Conservation (phyloP, 2,113 vertebrate genomes). For the Nannobrachium achirus region DNA sequence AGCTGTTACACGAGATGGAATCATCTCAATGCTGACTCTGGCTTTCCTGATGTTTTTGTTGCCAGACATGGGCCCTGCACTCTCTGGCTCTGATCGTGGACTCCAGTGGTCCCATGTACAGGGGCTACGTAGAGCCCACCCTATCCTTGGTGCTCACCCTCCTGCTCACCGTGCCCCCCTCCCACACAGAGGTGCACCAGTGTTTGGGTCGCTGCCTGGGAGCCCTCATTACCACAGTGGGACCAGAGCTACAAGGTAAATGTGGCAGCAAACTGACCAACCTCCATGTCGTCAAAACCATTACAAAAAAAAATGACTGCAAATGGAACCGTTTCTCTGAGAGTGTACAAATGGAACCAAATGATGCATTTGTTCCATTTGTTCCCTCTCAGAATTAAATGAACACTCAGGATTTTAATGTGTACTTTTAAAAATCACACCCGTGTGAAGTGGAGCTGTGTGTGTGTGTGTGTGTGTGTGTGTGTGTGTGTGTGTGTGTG, state of each 20-base stretch:
- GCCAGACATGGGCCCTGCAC: conserved; percentile 96
- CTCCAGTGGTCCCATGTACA: conserved; percentile 98
- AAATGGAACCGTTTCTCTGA: too few relatives aligned
- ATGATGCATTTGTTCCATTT: too few relatives aligned
- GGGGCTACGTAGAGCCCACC: conserved; percentile 96
- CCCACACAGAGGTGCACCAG: conserved; percentile 97
- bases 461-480: too few relatives aligned
- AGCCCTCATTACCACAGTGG: conserved; percentile 97
- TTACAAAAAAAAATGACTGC: too few relatives aligned
- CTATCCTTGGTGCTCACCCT: conserved; percentile 95
- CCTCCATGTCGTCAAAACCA: too few relatives aligned
- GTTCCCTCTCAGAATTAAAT: too few relatives aligned
- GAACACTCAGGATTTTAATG: too few relatives aligned
- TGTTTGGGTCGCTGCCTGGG: conserved; percentile 96
- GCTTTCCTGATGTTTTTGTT: background rate
- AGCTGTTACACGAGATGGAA: too few relatives aligned
- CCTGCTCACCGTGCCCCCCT: conserved; percentile 94
- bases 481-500: too few relatives aligned
- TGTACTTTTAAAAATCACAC: too few relatives aligned
- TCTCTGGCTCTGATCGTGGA: conserved; percentile 98
- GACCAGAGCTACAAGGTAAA: conserved; percentile 95
- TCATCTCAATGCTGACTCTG: background rate
- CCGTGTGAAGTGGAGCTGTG: too few relatives aligned
- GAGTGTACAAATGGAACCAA: too few relatives aligned
- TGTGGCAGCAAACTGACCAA: conserved; percentile 5